phyloP scores from a whole-genome alignment of 2,888 invertebrate species.

The Autographa pulchrina region DNA sequence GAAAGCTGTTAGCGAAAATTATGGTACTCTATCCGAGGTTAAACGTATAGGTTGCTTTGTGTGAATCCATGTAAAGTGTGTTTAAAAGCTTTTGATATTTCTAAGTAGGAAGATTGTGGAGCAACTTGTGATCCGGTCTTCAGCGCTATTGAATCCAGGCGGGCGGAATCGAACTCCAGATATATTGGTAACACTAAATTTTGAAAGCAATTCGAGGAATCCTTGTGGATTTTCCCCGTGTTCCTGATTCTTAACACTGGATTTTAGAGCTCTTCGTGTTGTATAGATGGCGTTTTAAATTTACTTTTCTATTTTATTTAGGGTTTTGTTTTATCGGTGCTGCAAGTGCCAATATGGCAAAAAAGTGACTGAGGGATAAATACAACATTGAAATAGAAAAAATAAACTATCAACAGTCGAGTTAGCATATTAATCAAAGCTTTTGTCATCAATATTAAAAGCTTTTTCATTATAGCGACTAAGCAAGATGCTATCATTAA shows the following conservation, averaged over 20 bases:
- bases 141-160: slow-evolving; percentile 56
- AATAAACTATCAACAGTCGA: neutral
- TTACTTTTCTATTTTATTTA: slow-evolving; percentile 16
- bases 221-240: slow-evolving; percentile 47
- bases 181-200: slow-evolving; percentile 56
- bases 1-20: slow-evolving; percentile 76
- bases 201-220: slow-evolving; percentile 54
- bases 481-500: neutral
- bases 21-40: slow-evolving; percentile 64
- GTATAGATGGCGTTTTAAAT: slow-evolving; percentile 38
- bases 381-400: no score
- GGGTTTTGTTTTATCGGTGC: neutral
- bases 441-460: neutral
- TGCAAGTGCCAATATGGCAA: no score
- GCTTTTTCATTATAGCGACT: neutral
- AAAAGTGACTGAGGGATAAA: no score
- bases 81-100: slow-evolving; percentile 72
- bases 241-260: slow-evolving; percentile 48
- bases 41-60: slow-evolving; percentile 67
- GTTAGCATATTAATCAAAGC: neutral
- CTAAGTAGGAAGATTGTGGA: slow-evolving; percentile 56
- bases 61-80: slow-evolving; percentile 64
- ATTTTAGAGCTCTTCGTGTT: slow-evolving; percentile 33
- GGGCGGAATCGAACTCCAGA: slow-evolving; percentile 50
- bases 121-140: slow-evolving; percentile 63